phyloP scores from a whole-genome alignment of 2,113 vertebrate genomes.

The Pterophyllum scalare region DNA sequence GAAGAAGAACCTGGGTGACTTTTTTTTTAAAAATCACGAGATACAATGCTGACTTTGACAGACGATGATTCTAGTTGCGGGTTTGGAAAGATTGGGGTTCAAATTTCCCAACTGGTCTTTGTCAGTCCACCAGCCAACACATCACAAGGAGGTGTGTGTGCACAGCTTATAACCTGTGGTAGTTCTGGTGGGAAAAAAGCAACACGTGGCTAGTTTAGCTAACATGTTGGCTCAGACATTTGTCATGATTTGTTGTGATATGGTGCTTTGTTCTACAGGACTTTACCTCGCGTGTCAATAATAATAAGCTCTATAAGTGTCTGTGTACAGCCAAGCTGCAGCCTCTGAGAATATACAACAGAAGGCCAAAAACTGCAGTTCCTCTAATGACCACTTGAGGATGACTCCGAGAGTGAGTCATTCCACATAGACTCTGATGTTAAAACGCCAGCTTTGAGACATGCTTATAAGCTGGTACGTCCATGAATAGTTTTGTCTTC shows the following conservation, averaged over 20 bases:
- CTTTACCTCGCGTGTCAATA: background rate
- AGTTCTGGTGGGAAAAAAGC: background rate
- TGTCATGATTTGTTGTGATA: background rate
- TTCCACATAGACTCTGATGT: background rate
- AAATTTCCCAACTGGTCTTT: accelerated
- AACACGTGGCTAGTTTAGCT: background rate
- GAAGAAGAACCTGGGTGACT: too few species aligned
- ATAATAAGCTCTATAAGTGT: accelerated
- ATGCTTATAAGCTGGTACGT: accelerated
- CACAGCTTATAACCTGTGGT: background rate
- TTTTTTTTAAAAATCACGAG: too few species aligned
- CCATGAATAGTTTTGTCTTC: background rate
- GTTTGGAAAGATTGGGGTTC: background rate
- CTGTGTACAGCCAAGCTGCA: background rate
- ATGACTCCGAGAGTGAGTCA: background rate
- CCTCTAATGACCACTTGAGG: background rate
- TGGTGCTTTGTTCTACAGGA: background rate
- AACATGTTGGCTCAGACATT: accelerated
- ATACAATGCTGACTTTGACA: too few species aligned
- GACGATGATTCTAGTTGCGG: background rate
- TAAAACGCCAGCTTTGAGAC: background rate
- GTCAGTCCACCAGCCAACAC: accelerated
- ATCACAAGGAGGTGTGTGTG: background rate
- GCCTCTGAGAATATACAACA: accelerated
- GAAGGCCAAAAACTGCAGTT: background rate